Evolutionary conservation across 2,113 vertebrate genomes (phyloP).

Genomic region (Pomatorhinus ruficollis): DNA sequence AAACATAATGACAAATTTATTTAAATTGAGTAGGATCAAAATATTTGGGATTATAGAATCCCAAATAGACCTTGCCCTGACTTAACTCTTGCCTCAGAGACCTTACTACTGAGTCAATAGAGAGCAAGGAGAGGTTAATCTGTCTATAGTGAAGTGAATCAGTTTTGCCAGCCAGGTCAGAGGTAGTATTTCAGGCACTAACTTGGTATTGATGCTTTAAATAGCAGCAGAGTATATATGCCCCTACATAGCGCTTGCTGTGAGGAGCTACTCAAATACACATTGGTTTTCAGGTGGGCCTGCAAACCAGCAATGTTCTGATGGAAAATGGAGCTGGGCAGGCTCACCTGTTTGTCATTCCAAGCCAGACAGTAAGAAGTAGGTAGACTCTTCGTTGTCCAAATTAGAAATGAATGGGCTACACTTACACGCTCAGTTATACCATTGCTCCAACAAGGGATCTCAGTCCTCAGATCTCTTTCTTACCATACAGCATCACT

Average conservation of each 20-base stretch:
- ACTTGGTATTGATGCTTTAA: conserved; percentile 7
- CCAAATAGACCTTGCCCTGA: background rate
- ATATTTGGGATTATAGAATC: background rate
- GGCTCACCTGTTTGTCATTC: background rate
- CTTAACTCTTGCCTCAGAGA: background rate
- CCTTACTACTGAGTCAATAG: background rate
- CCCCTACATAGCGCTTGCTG: conserved; percentile 14
- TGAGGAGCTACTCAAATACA: background rate
- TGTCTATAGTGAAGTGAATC: background rate
- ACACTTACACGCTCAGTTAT: background rate
- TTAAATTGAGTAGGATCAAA: background rate
- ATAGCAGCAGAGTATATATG: conserved; percentile 4
- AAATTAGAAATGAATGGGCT: conserved; percentile 18
- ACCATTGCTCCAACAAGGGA: background rate
- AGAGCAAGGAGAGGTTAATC: background rate
- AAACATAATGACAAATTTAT: background rate
- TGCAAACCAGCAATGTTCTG: background rate
- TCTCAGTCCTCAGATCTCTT: background rate
- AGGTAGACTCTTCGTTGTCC: background rate
- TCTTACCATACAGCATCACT: background rate
- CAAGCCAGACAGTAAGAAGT: background rate
- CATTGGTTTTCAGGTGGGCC: background rate
- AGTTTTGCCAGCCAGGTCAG: conserved; percentile 19
- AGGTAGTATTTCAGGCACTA: background rate
- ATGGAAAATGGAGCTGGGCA: background rate